phyloP scores from a whole-genome alignment of 2,797 vertebrate species.

The Malurus leucopterus region DNA sequence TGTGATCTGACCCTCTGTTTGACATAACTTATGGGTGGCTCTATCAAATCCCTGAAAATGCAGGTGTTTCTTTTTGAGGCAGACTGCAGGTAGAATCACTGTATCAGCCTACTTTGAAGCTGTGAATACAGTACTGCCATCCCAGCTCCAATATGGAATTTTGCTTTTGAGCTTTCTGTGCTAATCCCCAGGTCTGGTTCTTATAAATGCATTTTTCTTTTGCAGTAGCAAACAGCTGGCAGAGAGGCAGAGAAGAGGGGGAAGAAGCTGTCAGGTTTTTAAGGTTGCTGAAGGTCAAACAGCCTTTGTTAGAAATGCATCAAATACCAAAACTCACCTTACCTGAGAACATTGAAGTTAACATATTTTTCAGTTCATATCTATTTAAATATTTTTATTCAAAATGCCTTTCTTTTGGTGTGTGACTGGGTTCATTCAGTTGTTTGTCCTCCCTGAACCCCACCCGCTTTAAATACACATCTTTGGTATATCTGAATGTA shows the following conservation, averaged over 20 bases:
- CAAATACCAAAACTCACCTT: background rate
- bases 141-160: background rate
- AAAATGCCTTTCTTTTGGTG: background rate
- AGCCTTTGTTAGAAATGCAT: background rate
- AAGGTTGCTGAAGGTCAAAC: background rate
- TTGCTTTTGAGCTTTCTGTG: background rate
- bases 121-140: background rate
- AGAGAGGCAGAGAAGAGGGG: background rate
- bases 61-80: background rate
- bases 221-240: background rate
- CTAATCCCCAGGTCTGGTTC: background rate
- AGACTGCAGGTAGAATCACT: background rate
- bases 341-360: background rate
- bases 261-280: background rate
- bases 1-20: background rate
- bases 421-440: background rate
- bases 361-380: background rate
- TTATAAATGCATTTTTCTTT: background rate
- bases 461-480: background rate
- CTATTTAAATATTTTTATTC: background rate
- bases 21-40: background rate
- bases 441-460: background rate
- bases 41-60: background rate
- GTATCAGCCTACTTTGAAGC: background rate
- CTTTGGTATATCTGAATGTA: background rate